Percentiles rank a stretch among this genome's conserved stretches.
These are phyloP conservation scores for Sula dactylatra DNA, from an alignment of 2,113 vertebrate genomes.

Conservation along the genomic window DNA sequence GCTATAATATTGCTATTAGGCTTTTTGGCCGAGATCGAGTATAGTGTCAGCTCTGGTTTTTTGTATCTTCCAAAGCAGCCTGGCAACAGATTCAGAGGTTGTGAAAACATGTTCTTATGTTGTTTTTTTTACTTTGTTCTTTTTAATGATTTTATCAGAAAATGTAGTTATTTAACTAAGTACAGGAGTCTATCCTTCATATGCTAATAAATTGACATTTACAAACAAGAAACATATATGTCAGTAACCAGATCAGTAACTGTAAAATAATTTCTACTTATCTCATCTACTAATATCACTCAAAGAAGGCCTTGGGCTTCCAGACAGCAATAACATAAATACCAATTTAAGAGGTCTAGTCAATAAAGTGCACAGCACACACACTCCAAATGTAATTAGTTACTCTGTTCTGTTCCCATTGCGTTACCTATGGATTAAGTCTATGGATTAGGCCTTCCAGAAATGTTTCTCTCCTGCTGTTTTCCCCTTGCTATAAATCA, in stretches of 20 bases:
- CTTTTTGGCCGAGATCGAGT: constrained; percentile 51
- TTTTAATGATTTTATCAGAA: neutral
- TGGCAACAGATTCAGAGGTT: neutral
- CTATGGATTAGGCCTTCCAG: constrained; percentile 42
- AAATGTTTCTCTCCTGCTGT: neutral
- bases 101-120: neutral
- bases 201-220: constrained; percentile 60
- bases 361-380: constrained; percentile 32
- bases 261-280: constrained; percentile 61
- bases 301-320: constrained; percentile 24
- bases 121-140: constrained; percentile 8
- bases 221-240: constrained; percentile 35
- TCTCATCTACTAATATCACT: constrained; percentile 37
- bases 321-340: constrained; percentile 52
- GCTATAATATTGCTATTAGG: constrained; percentile 27
- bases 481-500: neutral
- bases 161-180: neutral
- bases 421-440: constrained; percentile 11
- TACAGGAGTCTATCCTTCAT: neutral
- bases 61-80: constrained; percentile 6
- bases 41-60: constrained; percentile 42
- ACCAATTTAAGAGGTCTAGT: constrained; percentile 44
- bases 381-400: constrained; percentile 52
- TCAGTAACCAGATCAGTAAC: constrained; percentile 43
- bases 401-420: neutral